phyloP scores from a whole-genome alignment of 2,888 invertebrate genomes.

The Sylvicola cinctus region DNA sequence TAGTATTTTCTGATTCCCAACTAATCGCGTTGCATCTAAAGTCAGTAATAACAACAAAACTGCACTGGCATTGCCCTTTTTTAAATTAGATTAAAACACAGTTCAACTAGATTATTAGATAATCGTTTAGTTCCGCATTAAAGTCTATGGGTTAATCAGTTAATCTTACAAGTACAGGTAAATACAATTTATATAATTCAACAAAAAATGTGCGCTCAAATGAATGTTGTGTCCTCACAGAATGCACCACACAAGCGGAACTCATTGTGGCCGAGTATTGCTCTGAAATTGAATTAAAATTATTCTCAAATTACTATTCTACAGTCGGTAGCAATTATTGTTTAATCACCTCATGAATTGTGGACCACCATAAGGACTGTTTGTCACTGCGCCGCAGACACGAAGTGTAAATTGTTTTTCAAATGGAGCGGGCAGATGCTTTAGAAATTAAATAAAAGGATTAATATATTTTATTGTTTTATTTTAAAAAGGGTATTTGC shows the following conservation, averaged over 20 bases:
- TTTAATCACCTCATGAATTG: slow-evolving; percentile 16
- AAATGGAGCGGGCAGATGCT: slow-evolving; percentile 11
- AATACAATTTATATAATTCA: no score
- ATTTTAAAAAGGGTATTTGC: no score
- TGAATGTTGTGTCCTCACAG: slow-evolving; percentile 51
- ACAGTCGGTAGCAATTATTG: neutral
- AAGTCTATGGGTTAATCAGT: no score
- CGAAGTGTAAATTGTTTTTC: slow-evolving; percentile 30
- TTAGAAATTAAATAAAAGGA: slow-evolving; percentile 2
- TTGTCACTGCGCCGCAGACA: slow-evolving; percentile 19
- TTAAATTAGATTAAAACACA: no score
- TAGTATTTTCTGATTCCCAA: no score
- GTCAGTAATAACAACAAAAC: no score
- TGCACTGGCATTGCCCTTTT: no score
- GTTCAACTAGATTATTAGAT: no score
- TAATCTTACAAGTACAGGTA: no score
- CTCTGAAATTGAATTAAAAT: slow-evolving; percentile 43
- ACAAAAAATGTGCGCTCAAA: slow-evolving; percentile 18
- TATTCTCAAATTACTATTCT: slow-evolving; percentile 16
- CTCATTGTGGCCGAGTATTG: slow-evolving; percentile 42
- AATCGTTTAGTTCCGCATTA: no score
- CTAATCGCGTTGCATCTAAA: no score
- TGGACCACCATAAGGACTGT: slow-evolving; percentile 15
- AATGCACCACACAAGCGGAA: slow-evolving; percentile 62
- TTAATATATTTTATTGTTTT: neutral